Percentiles rank a stretch among this genome's conserved stretches.
phyloP scores from a whole-genome alignment of 2,797 vertebrate species.

The Apodemus agrarius region DNA sequence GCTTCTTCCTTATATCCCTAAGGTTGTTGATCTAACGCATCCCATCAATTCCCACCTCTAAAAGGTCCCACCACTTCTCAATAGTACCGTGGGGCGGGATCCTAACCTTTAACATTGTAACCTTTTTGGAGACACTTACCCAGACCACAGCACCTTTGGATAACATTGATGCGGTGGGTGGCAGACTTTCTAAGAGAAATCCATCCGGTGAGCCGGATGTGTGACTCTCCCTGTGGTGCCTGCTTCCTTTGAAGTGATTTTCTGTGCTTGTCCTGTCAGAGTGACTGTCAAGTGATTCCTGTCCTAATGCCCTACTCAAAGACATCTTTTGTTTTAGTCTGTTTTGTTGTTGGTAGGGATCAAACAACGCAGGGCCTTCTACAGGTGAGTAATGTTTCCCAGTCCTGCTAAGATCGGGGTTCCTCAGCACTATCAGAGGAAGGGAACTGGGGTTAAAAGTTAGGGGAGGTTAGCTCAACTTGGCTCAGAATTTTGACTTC shows the following conservation, averaged over 20 bases:
- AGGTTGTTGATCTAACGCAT: not conserved
- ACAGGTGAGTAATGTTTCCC: not conserved
- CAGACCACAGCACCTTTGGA: not conserved
- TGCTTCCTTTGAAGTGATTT: conserved; percentile 47
- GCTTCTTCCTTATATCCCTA: not conserved
- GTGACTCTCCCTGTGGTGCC: conserved; percentile 32
- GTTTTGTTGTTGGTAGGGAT: not conserved
- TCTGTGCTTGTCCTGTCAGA: not conserved
- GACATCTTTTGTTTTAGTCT: conserved; percentile 14
- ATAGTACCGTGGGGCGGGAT: not conserved
- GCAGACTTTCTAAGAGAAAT: not conserved
- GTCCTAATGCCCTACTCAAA: not conserved
- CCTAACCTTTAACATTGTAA: not conserved
- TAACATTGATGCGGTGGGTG: not conserved
- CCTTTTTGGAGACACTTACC: not conserved
- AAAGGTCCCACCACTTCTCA: not conserved
- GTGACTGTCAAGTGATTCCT: not conserved
- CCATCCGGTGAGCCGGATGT: not conserved
- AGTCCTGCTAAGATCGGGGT: not conserved
- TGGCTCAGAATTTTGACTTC: conserved; percentile 19
- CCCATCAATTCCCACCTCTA: not conserved
- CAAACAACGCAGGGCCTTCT: not conserved
- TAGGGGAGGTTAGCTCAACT: not conserved
- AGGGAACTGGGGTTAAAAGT: not conserved
- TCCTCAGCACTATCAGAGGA: not conserved